Evolutionary conservation across 2,888 invertebrate species (phyloP).

Genomic region (Acleris emargana): DNA sequence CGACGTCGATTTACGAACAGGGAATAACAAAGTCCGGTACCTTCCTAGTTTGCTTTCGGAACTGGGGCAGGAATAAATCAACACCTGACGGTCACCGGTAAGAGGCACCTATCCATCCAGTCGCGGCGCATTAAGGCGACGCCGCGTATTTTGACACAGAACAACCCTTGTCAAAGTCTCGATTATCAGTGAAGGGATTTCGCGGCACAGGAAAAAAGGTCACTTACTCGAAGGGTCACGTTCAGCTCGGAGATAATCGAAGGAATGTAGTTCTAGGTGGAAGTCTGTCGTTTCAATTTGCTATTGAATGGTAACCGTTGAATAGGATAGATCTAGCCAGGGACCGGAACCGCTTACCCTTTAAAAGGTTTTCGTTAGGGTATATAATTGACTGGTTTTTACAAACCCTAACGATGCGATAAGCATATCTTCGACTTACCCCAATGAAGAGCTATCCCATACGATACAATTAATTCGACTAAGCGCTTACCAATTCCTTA

Average conservation of each 20-base stretch:
- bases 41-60: conserved; percentile 26
- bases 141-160: conserved; percentile 33
- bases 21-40: conserved; percentile 27
- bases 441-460: too few relatives aligned
- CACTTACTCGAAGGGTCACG: conserved; percentile 29
- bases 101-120: conserved; percentile 11
- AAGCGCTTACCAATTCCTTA: too few relatives aligned
- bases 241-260: conserved; percentile 29
- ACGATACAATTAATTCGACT: too few relatives aligned
- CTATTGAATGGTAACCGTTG: conserved; percentile 19
- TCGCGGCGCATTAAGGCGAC: conserved; percentile 31
- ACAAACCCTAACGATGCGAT: too few relatives aligned
- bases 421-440: too few relatives aligned
- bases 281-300: conserved; percentile 19
- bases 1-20: conserved; percentile 27
- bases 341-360: too few relatives aligned
- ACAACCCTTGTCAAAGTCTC: conserved; percentile 37
- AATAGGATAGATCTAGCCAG: conserved; percentile 6
- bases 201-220: conserved; percentile 32
- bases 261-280: conserved; percentile 21
- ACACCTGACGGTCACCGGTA: conserved; percentile 22
- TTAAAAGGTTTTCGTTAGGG: too few relatives aligned
- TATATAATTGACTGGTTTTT: too few relatives aligned
- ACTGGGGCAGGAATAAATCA: conserved; percentile 56
- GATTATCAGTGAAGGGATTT: conserved; percentile 37